phyloP scores from a whole-genome alignment of 1,140 invertebrate species.

The Drosophila rhopaloa region DNA sequence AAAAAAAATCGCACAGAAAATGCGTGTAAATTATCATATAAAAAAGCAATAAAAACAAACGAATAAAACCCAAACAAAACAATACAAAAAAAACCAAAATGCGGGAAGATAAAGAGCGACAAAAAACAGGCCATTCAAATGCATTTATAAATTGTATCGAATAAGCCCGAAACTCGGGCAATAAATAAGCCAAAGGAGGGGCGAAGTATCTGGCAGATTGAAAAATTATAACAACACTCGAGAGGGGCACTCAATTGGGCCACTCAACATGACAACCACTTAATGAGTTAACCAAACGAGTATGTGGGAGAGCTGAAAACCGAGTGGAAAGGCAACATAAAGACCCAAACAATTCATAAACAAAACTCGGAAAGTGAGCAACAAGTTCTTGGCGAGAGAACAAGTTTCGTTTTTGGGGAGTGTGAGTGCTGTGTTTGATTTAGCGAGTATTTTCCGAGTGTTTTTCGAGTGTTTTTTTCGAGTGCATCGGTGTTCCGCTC shows the following conservation, averaged over 20 bases:
- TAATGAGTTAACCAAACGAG: constrained; percentile 42
- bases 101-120: constrained; percentile 57
- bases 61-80: constrained; percentile 26
- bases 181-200: constrained; percentile 60
- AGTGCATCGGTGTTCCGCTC: constrained; percentile 53
- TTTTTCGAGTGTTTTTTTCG: constrained; percentile 38
- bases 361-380: constrained; percentile 53
- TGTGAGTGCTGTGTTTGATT: constrained; percentile 19
- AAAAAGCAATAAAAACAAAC: constrained; percentile 63
- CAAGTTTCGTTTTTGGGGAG: constrained; percentile 67
- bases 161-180: constrained; percentile 49
- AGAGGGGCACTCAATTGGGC: constrained; percentile 69
- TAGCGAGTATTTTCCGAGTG: constrained; percentile 15
- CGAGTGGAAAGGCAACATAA: constrained; percentile 20
- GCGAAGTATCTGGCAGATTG: constrained; percentile 62
- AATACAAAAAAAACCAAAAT: constrained; percentile 35
- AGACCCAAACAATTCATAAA: constrained; percentile 51
- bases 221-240: constrained; percentile 76
- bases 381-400: constrained; percentile 68
- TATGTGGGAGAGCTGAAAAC: constrained; percentile 20
- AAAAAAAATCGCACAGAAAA: constrained; percentile 50
- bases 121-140: constrained; percentile 58
- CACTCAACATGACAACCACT: constrained; percentile 61
- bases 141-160: constrained; percentile 70
- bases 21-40: constrained; percentile 68